Evolutionary conservation across 2,113 vertebrate species (phyloP), one percentile per base, ranked within the genome.

Genomic region (Lethenteron reissneri): DNA sequence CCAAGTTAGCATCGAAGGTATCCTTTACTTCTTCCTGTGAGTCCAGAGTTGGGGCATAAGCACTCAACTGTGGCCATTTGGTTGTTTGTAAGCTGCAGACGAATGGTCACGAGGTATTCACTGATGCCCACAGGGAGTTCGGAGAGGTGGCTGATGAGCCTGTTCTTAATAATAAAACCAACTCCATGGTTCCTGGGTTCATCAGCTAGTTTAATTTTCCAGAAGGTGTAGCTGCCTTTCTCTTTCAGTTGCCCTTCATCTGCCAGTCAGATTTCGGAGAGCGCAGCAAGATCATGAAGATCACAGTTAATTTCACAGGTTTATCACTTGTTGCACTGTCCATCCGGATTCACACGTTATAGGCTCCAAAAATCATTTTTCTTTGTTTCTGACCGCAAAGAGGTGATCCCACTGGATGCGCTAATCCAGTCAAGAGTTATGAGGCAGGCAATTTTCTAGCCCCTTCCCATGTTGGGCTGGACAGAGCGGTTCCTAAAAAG

Each of bases 371-470:
- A 8, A 5, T 64, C 2, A 6, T 64, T 64, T 64, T 64, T 64
- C 14, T 64, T 64, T 64, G 60, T 64, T 64, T 64, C 21, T 8
- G 60, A 64, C 60, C 7, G 60, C 60, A 64, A 15, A 21, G 21
- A 15, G 60, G 60, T 64, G 7, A 64, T 21, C 60, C 60, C 60
- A 64, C 14, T 64, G 21, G 21, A 64, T 64, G 60, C 60, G 14
- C 14, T 64, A 15, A 64, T 64, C 60, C 60, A 64, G 60, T 64
- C 60, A 64, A 21, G 60, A 21, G 21, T 64, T 14, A 15, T 64
- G 60, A 64, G 21, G 60, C 60, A 64, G 60, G 21, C 60, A 6
- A 64, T 64, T 64, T 64, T 64, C 60, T 64, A 64, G 60, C 21
- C 60, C 60, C 60, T 64, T 64, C 60, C 8, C 60, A 14, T 15